phyloP scores from a whole-genome alignment of 2,797 vertebrate species.

The Pangasius larnaudii region DNA sequence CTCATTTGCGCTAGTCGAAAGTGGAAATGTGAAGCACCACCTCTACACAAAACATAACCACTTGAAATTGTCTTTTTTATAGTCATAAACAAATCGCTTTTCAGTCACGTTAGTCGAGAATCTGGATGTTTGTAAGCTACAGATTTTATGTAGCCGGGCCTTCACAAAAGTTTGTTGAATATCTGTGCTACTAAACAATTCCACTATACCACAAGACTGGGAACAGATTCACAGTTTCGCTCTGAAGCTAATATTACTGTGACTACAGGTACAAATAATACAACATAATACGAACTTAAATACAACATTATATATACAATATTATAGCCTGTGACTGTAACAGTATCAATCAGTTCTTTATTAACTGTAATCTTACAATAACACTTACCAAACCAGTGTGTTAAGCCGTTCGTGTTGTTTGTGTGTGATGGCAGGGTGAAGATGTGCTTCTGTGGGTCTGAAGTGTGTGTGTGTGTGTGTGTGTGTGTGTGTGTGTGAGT shows the following conservation, averaged over 20 bases:
- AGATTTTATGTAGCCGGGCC: neutral
- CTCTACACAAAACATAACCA: neutral
- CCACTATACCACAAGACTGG: neutral
- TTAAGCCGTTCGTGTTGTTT: neutral
- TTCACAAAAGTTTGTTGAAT: neutral
- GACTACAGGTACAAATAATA: too few relatives aligned
- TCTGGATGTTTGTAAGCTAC: neutral
- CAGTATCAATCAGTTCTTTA: too few relatives aligned
- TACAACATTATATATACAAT: neutral
- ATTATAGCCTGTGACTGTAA: accelerated
- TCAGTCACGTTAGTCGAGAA: neutral
- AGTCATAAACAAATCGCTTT: neutral
- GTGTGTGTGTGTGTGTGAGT: conserved; percentile 29
- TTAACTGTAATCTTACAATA: neutral
- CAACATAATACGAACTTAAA: too few relatives aligned
- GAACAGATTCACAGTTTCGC: neutral
- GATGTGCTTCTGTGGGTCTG: conserved; percentile 26
- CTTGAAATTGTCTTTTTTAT: neutral
- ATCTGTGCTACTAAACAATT: neutral
- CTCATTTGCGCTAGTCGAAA: too few relatives aligned
- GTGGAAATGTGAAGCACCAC: neutral
- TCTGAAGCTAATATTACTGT: neutral
- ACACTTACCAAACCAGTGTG: conserved; percentile 11
- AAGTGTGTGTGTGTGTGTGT: too few relatives aligned
- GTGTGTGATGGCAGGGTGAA: conserved; percentile 14